phyloP scores from a whole-genome alignment of 2,888 invertebrate species.

The Diaperis boleti region DNA sequence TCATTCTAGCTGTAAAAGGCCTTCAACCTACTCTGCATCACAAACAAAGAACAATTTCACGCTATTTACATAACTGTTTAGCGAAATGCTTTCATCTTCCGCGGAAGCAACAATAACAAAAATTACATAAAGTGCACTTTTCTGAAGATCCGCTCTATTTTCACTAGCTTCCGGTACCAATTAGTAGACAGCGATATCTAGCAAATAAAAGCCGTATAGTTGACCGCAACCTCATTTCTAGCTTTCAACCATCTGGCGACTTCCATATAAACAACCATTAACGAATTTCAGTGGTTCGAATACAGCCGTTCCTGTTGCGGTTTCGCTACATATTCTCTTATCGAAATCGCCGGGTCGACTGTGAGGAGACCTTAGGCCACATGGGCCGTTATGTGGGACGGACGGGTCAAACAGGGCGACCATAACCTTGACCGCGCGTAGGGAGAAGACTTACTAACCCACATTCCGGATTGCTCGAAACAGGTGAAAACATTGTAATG shows the following conservation, averaged over 20 bases:
- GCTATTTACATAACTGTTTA: neutral
- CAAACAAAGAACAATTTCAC: slow-evolving; percentile 1
- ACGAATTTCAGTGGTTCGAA: neutral
- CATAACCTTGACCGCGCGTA: slow-evolving; percentile 42
- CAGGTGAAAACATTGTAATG: slow-evolving; percentile 27
- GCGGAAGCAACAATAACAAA: neutral
- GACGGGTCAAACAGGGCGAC: slow-evolving; percentile 45
- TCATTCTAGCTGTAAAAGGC: too few species aligned
- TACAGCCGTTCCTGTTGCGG: neutral
- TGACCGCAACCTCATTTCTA: slow-evolving; percentile 33
- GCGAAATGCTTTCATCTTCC: slow-evolving; percentile 17
- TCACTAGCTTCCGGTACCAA: slow-evolving; percentile 34
- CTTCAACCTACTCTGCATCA: too few species aligned
- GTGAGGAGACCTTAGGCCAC: slow-evolving; percentile 43
- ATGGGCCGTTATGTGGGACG: slow-evolving; percentile 46
- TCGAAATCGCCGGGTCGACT: slow-evolving; percentile 23
- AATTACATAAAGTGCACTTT: slow-evolving; percentile 7
- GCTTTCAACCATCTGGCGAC: slow-evolving; percentile 14
- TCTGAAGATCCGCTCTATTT: slow-evolving; percentile 28
- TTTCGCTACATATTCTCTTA: slow-evolving; percentile 3
- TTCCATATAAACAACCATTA: slow-evolving; percentile 8
- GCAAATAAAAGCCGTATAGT: slow-evolving; percentile 7
- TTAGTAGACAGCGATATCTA: slow-evolving; percentile 18
- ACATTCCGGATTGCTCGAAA: slow-evolving; percentile 14
- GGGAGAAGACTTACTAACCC: slow-evolving; percentile 39